Conservation (phyloP, 2,888 invertebrate genomes). For the Leptogaster cylindrica region DNA sequence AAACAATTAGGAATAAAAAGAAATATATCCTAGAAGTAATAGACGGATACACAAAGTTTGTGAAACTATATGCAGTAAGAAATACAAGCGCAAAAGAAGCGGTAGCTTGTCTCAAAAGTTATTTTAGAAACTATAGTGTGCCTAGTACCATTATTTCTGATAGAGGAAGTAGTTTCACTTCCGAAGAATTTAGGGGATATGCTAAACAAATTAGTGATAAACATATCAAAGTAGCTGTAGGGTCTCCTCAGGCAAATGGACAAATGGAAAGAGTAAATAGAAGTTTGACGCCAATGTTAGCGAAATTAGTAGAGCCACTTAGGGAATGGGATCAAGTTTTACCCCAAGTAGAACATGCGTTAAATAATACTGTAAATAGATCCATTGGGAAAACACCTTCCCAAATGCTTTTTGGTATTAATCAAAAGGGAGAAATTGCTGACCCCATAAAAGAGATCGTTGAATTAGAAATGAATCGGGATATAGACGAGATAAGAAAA, state of each 20-base stretch:
- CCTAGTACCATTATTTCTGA: not conserved
- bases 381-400: constrained; percentile 50
- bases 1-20: constrained; percentile 50
- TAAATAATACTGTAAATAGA: constrained; percentile 50
- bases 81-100: not conserved
- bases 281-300: not conserved
- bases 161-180: not conserved
- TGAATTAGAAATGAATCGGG: constrained; percentile 43
- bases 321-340: constrained; percentile 19
- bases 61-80: not conserved
- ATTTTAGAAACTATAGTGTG: not conserved
- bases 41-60: not conserved
- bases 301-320: too few relatives aligned
- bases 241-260: not conserved
- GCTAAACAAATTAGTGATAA: not conserved
- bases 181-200: too few relatives aligned
- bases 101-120: not conserved
- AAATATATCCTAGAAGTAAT: not conserved
- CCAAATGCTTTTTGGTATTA: constrained; percentile 50
- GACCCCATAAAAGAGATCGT: constrained; percentile 44
- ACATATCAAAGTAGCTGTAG: not conserved
- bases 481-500: constrained; percentile 40
- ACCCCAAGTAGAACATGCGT: constrained; percentile 46
- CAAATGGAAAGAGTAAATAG: too few relatives aligned
- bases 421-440: constrained; percentile 48